Evolutionary conservation across 1,140 invertebrate species (phyloP).

Genomic region (Melipona quadrifasciata): DNA sequence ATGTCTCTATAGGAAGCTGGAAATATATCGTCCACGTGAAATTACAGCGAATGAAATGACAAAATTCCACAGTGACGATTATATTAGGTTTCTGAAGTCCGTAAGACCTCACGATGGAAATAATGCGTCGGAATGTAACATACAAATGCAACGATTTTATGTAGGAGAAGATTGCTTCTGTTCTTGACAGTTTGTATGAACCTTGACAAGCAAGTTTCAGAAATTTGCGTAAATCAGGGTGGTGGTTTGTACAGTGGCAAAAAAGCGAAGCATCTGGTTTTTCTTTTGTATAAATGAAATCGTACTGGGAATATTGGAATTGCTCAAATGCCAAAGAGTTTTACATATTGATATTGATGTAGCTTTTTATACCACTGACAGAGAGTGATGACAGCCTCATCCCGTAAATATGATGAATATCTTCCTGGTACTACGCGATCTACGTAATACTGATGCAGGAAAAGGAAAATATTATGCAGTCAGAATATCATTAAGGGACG

Average conservation of each 20-base stretch:
- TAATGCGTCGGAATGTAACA: constrained; percentile 99
- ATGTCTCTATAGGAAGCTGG: constrained; percentile 99
- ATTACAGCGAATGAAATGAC: constrained; percentile 99
- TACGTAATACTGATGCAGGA: constrained; percentile 98
- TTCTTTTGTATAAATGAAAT: constrained; percentile 98
- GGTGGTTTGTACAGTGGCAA: constrained; percentile 99
- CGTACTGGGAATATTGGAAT: constrained; percentile 97
- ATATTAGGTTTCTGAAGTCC: constrained; percentile 97
- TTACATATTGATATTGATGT: constrained; percentile 99
- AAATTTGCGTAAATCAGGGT: constrained; percentile 99
- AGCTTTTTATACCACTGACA: constrained; percentile 99
- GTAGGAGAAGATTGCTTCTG: constrained; percentile 99
- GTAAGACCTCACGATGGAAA: constrained; percentile 92
- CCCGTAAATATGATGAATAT: constrained; percentile 99
- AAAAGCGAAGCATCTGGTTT: constrained; percentile 98
- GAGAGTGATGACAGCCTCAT: constrained; percentile 99
- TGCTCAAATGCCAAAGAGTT: constrained; percentile 97
- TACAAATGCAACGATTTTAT: constrained; percentile 99
- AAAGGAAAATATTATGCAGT: constrained; percentile 99
- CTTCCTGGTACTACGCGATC: constrained; percentile 98
- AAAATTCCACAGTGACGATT: constrained; percentile 99
- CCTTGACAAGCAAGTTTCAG: constrained; percentile 96
- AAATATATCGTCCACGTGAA: constrained; percentile 99
- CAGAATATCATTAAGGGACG: constrained; percentile 98
- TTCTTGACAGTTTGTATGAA: constrained; percentile 99